Evolutionary conservation across 2,113 vertebrate genomes (phyloP).

Genomic region (Hemichromis elongatus): DNA sequence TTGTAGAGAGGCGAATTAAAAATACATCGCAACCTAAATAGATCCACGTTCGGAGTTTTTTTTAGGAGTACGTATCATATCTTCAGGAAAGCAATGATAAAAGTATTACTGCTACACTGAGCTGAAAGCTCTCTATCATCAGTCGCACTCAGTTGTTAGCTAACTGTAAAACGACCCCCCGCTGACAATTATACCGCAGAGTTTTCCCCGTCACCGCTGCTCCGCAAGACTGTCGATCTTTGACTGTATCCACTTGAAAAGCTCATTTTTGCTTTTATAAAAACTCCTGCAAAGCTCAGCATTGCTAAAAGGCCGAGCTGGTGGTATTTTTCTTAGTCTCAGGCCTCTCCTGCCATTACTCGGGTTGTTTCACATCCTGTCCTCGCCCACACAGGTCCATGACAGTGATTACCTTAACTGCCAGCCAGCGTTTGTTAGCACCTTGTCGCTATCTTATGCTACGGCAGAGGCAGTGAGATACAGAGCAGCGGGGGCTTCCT

Average conservation of each 20-base stretch:
- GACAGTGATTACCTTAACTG: conserved; percentile 53
- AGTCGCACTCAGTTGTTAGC: neutral
- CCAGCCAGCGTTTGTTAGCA: conserved; percentile 49
- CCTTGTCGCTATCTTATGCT: conserved; percentile 44
- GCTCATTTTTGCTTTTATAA: neutral
- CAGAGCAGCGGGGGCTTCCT: neutral
- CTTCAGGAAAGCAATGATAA: neutral
- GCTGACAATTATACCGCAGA: neutral
- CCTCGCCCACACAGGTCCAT: conserved; percentile 29
- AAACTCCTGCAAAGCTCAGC: neutral
- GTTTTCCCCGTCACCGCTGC: neutral
- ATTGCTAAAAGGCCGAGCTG: neutral
- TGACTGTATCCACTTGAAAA: neutral
- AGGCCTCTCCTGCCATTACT: neutral
- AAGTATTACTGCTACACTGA: neutral
- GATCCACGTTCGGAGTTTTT: neutral
- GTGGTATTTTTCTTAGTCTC: neutral
- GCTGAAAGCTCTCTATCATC: neutral
- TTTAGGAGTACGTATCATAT: neutral
- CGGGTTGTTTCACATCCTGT: neutral
- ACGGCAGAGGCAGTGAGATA: neutral
- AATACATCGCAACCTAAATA: neutral
- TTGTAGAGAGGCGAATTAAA: neutral
- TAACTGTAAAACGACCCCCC: neutral
- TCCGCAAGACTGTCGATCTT: neutral